Percentiles rank a stretch among this genome's conserved stretches.
Evolutionary conservation across 2,113 vertebrate genomes (phyloP).

Genomic region (Uropsilus gracilis): DNA sequence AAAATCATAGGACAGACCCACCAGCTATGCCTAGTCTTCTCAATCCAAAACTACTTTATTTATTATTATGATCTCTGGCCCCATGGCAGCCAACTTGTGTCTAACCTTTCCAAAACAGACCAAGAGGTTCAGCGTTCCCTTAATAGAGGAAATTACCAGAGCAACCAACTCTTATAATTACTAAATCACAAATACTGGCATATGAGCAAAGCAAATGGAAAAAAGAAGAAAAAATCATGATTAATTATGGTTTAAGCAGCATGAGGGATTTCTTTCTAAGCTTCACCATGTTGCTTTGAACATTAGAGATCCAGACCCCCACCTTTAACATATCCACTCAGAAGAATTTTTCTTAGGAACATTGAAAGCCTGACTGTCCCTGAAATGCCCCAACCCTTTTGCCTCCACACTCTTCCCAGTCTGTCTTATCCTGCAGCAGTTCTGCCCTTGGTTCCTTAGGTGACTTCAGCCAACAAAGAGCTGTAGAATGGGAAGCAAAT

Average conservation of each 20-base stretch:
- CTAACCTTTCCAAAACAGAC: not conserved
- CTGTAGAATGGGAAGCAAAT: not conserved
- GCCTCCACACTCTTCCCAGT: not conserved
- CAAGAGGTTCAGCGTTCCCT: not conserved
- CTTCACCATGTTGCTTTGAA: conserved; percentile 69
- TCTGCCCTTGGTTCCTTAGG: not conserved
- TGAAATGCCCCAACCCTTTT: not conserved
- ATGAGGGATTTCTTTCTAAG: conserved; percentile 70
- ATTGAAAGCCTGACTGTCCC: not conserved
- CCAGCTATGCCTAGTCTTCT: not conserved
- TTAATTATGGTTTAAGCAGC: conserved; percentile 80
- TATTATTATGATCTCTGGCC: not conserved
- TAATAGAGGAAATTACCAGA: conserved; percentile 9
- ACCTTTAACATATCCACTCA: not conserved
- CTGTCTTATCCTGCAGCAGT: not conserved
- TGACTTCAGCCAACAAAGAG: not conserved
- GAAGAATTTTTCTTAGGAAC: conserved; percentile 8
- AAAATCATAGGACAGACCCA: not conserved
- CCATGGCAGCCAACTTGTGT: not conserved
- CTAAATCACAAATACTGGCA: conserved; percentile 66
- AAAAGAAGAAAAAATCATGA: conserved; percentile 34
- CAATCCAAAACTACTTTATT: not conserved
- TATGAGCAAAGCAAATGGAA: conserved; percentile 60
- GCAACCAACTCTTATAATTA: conserved; percentile 60
- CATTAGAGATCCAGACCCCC: not conserved